Base-by-base conservation (phyloP, 2,797 vertebrate species). In the Neostethus bicornis region DNA sequence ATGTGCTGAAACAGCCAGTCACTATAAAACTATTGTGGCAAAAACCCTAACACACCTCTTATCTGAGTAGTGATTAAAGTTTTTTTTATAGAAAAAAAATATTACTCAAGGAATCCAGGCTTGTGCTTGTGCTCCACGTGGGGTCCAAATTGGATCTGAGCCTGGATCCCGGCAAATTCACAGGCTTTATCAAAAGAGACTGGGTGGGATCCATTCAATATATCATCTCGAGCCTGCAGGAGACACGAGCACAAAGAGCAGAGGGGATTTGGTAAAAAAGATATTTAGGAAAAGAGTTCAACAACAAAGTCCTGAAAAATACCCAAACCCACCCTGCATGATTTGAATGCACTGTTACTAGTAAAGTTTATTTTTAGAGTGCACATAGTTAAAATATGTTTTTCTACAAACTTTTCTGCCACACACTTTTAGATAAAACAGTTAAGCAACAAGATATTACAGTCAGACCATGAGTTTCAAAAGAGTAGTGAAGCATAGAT, bases 141-240 rank as follows among this genome's bases (percentile, higher is more conserved):
- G 81, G 96, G 95, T 83, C 97, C 96, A 21, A 99, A 99, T 84
- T 99, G 97, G 92, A 99, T 99, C 88, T 98, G 96, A 47, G 95
- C 95, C 91, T 99, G 97, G 80, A 99, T 96, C 57, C 95, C 96
- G 29, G 94, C 94, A 49, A 99, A 99, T 86, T 99, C 97, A 7
- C 96, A 98, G 32, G 95, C 96, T 87, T 99, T 99, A 84, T 99
- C 97, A 59, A 98, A 99, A 86, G 96, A 99, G 50, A 99, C 97
- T 0, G 97, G 97, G 77, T 99, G 97, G 75, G 97, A 99, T 61
- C 97, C 96, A 5, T 99, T 99, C 80, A 99, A 89, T 88, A 99
- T 99, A 87, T 99, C 97, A 85, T 99, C 97, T 55, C 97, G 93
- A 51, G 97, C 96, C 97, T 99, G 70, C 48, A 77, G 74, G 74